phyloP scores from a whole-genome alignment of 2,888 invertebrate species.

The Eristalinus sepulchralis region DNA sequence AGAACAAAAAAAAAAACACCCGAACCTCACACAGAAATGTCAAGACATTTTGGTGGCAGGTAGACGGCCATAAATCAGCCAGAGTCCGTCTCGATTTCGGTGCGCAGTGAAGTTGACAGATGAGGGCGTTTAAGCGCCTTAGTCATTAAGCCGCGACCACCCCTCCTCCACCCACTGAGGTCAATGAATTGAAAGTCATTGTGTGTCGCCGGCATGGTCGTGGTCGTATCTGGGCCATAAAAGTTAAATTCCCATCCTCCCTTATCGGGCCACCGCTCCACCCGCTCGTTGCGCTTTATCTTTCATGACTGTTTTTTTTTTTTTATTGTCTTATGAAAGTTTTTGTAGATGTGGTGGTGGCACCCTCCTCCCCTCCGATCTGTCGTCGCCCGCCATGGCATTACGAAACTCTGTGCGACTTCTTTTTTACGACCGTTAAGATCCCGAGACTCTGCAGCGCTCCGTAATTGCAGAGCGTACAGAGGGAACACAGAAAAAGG shows the following conservation, averaged over 20 bases:
- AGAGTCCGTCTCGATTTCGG: background rate
- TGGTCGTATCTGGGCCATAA: background rate
- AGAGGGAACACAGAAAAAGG: background rate
- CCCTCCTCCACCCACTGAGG: background rate
- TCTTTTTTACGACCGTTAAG: slow-evolving; percentile 12
- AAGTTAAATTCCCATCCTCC: background rate
- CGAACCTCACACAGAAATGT: background rate
- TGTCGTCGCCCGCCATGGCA: background rate
- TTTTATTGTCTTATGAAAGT: background rate
- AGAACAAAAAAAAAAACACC: too few relatives aligned
- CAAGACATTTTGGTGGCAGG: background rate
- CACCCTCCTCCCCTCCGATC: background rate
- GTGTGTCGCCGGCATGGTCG: background rate
- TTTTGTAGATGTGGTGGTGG: background rate
- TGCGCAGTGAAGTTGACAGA: background rate
- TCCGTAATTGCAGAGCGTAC: slow-evolving; percentile 1
- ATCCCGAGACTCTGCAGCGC: background rate
- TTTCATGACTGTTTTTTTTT: background rate
- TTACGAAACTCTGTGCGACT: background rate
- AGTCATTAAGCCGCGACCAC: background rate
- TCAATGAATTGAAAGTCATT: background rate
- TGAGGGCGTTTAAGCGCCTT: background rate
- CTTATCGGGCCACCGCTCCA: background rate
- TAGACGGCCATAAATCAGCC: background rate
- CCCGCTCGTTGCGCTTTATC: background rate